phyloP scores from a whole-genome alignment of 2,888 invertebrate species.

The Blera fallax region DNA sequence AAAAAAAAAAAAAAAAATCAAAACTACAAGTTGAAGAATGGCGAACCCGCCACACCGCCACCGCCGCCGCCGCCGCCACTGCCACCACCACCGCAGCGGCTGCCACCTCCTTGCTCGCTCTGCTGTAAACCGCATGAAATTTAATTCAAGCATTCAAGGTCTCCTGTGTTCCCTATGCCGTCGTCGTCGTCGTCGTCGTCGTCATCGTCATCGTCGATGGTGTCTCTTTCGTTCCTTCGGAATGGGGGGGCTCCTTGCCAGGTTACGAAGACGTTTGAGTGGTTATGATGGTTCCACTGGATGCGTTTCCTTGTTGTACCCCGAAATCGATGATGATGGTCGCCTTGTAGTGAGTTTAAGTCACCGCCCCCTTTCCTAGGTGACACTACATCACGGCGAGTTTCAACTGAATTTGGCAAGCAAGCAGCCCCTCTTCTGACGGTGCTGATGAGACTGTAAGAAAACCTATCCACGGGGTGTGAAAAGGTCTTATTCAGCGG shows the following conservation, averaged over 20 bases:
- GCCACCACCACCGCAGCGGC: background rate
- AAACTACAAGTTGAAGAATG: slow-evolving; percentile 56
- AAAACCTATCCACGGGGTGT: slow-evolving; percentile 12
- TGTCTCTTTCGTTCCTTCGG: slow-evolving; percentile 47
- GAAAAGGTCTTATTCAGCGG: slow-evolving; percentile 5
- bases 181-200: background rate
- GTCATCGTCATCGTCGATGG: background rate
- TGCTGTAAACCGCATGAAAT: slow-evolving; percentile 70
- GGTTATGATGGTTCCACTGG: slow-evolving; percentile 57
- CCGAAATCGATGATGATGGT: slow-evolving; percentile 34
- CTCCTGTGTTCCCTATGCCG: slow-evolving; percentile 33
- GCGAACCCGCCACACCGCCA: slow-evolving; percentile 18
- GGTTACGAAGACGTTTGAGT: slow-evolving; percentile 47
- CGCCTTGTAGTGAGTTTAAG: background rate
- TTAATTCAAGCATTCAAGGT: slow-evolving; percentile 72
- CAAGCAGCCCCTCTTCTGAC: background rate
- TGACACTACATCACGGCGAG: slow-evolving; percentile 38
- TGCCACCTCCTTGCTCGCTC: slow-evolving; percentile 49
- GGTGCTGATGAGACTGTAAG: background rate
- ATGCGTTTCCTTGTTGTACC: slow-evolving; percentile 48
- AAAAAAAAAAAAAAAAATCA: slow-evolving; percentile 26
- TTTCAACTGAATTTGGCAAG: slow-evolving; percentile 30
- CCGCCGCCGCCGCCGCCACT: slow-evolving; percentile 14
- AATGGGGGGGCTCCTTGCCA: slow-evolving; percentile 8
- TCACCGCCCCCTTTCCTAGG: slow-evolving; percentile 49